Base-by-base conservation (phyloP, 2,113 vertebrate species). In the Ctenodactylus gundi region DNA sequence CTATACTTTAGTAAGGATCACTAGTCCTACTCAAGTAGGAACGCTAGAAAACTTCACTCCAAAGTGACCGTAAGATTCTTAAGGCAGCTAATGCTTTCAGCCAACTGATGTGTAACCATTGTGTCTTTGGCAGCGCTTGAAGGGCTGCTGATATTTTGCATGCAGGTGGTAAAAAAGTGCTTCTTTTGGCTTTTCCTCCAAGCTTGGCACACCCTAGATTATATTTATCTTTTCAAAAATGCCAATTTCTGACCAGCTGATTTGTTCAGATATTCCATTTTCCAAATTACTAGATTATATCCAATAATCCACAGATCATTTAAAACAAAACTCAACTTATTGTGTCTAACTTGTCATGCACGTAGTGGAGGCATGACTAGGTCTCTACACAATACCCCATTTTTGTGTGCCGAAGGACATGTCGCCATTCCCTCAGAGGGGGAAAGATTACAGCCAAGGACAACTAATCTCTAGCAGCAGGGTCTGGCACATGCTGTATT, bases 361-460 rank as follows among this genome's bases (percentile, higher is more conserved):
- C 6, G 46, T 14, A 73, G 23, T 53, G 7, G 34, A 60, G 31
- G 83, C 27, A 86, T 83, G 78, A 15, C 18, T 84, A 78, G 7
- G 62, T 41, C 20, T 87, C 3, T 80, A 81, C 21, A 77, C 23
- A 84, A 57, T 77, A 72, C 46, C 83, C 60, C 73, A 97, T 23
- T 98, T 95, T 85, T 94, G 96, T 96, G 97, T 95, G 96, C 95
- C 96, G 55, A 92, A 92, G n/a, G n/a, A 95, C 94, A 90, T 55
- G 82, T 96, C 96, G 95, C 88, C 77, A 29, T 94, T 86, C 83
- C 58, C 58, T 96, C 92, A 90, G 94, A 86, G 20, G 78, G 36
- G 95, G 64, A 94, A 96, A 88, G 39, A 80, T 62, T 3, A 1
- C 73, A 95, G n/a, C 55, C 67, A 58, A 95, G 49, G 73, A 31